These are phyloP conservation scores for Pipistrellus kuhlii DNA, from an alignment of 2,797 vertebrate species.

Conservation along the genomic window DNA sequence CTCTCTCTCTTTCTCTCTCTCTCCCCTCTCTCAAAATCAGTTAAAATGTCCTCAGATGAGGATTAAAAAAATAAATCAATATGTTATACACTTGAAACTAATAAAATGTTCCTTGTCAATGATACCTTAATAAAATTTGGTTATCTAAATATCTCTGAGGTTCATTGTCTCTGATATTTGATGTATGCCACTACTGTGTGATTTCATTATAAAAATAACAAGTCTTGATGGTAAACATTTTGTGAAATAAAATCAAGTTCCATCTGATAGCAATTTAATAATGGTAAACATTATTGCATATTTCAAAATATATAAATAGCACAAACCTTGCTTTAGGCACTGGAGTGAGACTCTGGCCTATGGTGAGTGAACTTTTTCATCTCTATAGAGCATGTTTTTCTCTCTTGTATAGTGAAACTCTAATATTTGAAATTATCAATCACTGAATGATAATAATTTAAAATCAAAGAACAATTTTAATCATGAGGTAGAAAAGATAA, in stretches of 20 bases:
- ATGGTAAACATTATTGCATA: constrained; percentile 44
- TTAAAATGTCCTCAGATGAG: neutral
- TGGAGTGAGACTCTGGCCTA: neutral
- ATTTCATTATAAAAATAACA: constrained; percentile 41
- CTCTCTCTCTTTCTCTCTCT: neutral
- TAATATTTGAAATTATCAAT: neutral
- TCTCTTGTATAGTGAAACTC: neutral
- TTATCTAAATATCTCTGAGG: neutral
- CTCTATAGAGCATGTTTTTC: neutral
- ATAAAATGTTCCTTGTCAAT: neutral
- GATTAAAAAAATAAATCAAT: neutral
- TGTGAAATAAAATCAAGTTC: constrained; percentile 31
- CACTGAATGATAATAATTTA: constrained; percentile 6
- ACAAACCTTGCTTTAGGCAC: neutral
- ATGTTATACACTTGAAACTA: neutral
- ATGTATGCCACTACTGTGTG: neutral
- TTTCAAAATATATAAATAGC: constrained; percentile 53
- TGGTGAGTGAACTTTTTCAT: constrained; percentile 18
- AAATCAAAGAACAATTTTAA: neutral
- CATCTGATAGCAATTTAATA: constrained; percentile 38
- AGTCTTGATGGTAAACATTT: constrained; percentile 29
- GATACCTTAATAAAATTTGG: neutral
- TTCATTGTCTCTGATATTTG: constrained; percentile 38
- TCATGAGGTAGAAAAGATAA: neutral
- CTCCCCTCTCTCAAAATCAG: neutral